These are phyloP conservation scores for Bagarius yarrelli DNA, from an alignment of 2,113 vertebrate species.

Conservation along the genomic window DNA sequence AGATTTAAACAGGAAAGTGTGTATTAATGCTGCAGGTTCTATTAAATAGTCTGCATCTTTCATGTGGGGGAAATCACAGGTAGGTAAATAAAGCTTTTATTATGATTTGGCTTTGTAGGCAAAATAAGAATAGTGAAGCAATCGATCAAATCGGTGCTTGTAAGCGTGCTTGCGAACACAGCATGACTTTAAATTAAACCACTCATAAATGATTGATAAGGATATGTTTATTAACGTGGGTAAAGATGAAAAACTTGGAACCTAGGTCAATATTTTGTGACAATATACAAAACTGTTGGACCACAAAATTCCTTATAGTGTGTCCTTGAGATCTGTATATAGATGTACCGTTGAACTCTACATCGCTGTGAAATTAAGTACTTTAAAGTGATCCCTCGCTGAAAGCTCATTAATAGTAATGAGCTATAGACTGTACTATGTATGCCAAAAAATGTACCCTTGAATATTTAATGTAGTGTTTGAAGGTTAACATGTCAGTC, in stretches of 20 bases:
- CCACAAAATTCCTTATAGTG: background rate
- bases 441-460: constrained; percentile 13
- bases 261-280: background rate
- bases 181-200: background rate
- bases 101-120: constrained; percentile 5
- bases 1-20: constrained; percentile 1
- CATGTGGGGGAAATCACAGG: background rate
- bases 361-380: background rate
- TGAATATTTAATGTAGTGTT: constrained; percentile 7
- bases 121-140: background rate
- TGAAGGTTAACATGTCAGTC: constrained; percentile 16
- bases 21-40: background rate
- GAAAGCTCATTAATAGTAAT: constrained; percentile 27
- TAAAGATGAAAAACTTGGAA: background rate
- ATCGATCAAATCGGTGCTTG: background rate
- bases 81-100: constrained; percentile 5
- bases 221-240: background rate
- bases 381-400: constrained; percentile 10
- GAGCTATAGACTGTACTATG: background rate
- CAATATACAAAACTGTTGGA: background rate
- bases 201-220: background rate
- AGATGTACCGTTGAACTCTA: background rate
- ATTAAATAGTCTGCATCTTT: constrained; percentile 3
- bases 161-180: background rate
- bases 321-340: background rate